Percentiles rank a stretch among this genome's conserved stretches.
phyloP scores from a whole-genome alignment of 2,888 invertebrate genomes.

The Callosobruchus maculatus region DNA sequence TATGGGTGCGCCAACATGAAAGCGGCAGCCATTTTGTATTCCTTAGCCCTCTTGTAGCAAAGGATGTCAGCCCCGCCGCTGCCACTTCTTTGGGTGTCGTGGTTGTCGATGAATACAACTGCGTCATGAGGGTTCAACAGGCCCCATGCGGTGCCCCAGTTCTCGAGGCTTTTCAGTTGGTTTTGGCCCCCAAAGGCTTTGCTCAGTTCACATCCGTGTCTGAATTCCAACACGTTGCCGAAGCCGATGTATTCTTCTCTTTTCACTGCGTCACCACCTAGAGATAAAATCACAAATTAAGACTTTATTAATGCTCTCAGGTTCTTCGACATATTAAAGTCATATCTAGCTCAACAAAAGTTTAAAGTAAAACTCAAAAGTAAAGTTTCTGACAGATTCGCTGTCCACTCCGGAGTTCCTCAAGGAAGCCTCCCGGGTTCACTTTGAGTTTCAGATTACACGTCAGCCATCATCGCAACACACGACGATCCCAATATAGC shows the following conservation, averaged over 20 bases:
- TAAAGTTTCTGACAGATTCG: too few relatives aligned
- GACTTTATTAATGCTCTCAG: too few relatives aligned
- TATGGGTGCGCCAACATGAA: conserved; percentile 83
- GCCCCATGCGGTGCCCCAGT: conserved; percentile 65
- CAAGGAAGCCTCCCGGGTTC: too few relatives aligned
- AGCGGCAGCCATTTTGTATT: conserved; percentile 68
- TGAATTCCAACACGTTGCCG: conserved; percentile 77
- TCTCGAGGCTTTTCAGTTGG: conserved; percentile 60
- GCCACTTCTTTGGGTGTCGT: conserved; percentile 60
- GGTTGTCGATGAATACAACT: conserved; percentile 57
- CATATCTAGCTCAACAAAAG: too few relatives aligned
- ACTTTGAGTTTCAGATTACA: too few relatives aligned
- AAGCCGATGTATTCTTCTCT: conserved; percentile 48
- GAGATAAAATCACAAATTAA: too few relatives aligned
- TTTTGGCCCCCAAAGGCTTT: conserved; percentile 58
- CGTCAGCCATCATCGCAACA: too few relatives aligned
- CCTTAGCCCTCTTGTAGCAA: conserved; percentile 60
- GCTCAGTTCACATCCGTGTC: conserved; percentile 55
- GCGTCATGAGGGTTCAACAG: conserved; percentile 52
- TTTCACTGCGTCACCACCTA: conserved; percentile 45
- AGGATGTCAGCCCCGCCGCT: conserved; percentile 35
- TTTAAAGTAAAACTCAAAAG: too few relatives aligned
- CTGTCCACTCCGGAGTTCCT: too few relatives aligned
- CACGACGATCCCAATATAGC: too few relatives aligned
- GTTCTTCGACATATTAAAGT: too few relatives aligned